Evolutionary conservation across 2,888 invertebrate species (phyloP).

Genomic region (Branchipolynoe longqiensis): DNA sequence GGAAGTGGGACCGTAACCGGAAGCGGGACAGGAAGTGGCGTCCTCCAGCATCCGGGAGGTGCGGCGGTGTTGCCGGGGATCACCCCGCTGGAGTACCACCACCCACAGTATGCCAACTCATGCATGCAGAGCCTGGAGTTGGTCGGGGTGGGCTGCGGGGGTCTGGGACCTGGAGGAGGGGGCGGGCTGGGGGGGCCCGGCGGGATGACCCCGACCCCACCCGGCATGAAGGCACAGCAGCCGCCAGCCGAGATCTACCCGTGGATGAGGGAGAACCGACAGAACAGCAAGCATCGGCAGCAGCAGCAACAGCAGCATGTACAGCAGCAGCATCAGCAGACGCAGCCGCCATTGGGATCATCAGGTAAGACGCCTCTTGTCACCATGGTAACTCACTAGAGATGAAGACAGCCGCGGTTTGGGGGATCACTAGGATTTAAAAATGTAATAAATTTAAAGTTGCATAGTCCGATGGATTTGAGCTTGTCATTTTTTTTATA

Average conservation of each 20-base stretch:
- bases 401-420: no score
- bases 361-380: background rate
- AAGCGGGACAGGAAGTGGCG: no score
- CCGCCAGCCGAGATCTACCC: slow-evolving; percentile 75
- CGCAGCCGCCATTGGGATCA: background rate
- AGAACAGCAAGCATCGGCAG: slow-evolving; percentile 70
- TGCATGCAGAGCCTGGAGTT: slow-evolving; percentile 70
- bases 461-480: no score
- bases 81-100: slow-evolving; percentile 32
- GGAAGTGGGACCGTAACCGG: no score
- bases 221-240: slow-evolving; percentile 59
- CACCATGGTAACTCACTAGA: no score
- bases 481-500: no score
- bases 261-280: slow-evolving; percentile 78
- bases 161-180: slow-evolving; percentile 16
- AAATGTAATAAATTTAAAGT: no score
- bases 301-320: slow-evolving; percentile 15
- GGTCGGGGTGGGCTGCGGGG: background rate
- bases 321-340: slow-evolving; percentile 21
- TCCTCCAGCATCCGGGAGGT: slow-evolving; percentile 7
- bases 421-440: no score
- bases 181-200: slow-evolving; percentile 42
- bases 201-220: slow-evolving; percentile 46
- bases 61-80: background rate
- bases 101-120: slow-evolving; percentile 64